Percentiles rank a stretch among this genome's conserved stretches.
Conservation (phyloP, 2,113 vertebrate species). For the Dryoscopus gambensis region DNA sequence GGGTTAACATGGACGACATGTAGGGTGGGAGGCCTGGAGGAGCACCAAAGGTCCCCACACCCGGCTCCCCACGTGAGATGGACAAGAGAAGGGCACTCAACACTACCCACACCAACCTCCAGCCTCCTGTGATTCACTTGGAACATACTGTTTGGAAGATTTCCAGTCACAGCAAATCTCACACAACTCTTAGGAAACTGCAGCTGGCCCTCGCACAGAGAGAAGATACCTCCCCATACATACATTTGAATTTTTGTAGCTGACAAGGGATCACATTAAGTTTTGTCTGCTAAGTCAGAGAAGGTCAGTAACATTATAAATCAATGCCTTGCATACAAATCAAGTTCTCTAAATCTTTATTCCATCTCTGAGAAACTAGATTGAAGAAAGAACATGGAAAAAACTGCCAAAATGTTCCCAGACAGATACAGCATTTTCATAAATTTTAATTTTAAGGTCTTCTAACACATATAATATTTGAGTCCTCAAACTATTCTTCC, state of each 20-base stretch:
- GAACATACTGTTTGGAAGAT: neutral
- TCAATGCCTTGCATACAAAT: neutral
- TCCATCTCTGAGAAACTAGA: neutral
- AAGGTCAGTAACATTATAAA: neutral
- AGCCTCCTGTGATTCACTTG: neutral
- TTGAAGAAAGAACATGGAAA: neutral
- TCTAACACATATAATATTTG: neutral
- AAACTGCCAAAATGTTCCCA: neutral
- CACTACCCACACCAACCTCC: neutral
- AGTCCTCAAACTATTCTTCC: neutral
- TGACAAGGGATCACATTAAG: neutral
- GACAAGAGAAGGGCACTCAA: neutral
- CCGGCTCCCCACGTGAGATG: accelerated
- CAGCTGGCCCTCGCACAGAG: neutral
- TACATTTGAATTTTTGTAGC: neutral
- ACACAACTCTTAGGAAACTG: neutral
- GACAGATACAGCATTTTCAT: neutral
- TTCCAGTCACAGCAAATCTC: neutral
- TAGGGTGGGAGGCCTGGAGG: neutral
- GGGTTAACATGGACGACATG: accelerated
- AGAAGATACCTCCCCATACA: neutral
- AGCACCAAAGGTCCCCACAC: no score
- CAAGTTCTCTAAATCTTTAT: neutral
- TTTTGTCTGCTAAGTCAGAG: neutral
- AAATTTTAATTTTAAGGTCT: neutral